Evolutionary conservation across 2,797 vertebrate genomes (phyloP), one percentile per base, ranked within the genome.

Genomic region (Gadopsis bispinosus): DNA sequence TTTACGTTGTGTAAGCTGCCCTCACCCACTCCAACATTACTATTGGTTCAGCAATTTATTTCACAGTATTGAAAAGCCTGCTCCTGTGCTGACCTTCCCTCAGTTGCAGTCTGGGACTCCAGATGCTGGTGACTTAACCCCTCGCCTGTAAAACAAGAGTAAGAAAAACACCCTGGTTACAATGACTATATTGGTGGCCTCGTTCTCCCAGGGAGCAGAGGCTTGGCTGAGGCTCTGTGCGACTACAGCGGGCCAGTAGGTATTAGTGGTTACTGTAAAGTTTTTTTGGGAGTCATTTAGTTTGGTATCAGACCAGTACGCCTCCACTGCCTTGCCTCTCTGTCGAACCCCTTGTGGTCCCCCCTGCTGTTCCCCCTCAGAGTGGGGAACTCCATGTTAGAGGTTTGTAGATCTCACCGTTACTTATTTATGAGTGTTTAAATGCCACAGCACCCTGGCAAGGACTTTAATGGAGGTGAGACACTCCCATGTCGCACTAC

Each of bases 391-490:
- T 90, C 83, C 82, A 74, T 89, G 84, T 90, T 86, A 79, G 75
- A 79, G 84, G 75, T 91, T 88, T 81, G 88, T 87, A 79, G 76
- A 90, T 83, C 81, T 87, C 81, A 75, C 86, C 69, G 74, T 92
- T 90, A 84, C 90, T 90, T 92, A 93, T 91, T 94, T 90, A 91
- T 83, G 80, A 89, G 81, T 86, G 83, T 89, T 94, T 92, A 88
- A 94, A 93, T 91, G 87, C 92, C 90, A 91, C 87, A 86, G 89
- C 78, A 89, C 90, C 89, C 85, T 93, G 92, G 89, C 91, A 88
- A 75, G 79, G 87, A 82, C 90, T 94, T 94, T 92, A 94, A 94
- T 91, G 92, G 90, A 94, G 90, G 92, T 92, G 90, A 94, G 91
- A 89, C 91, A 91, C 89, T 93, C 92, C 91, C 91, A 93, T 92